These are phyloP conservation scores for Oithona nana DNA, from an alignment of 2,888 invertebrate genomes.

Conservation along the genomic window DNA sequence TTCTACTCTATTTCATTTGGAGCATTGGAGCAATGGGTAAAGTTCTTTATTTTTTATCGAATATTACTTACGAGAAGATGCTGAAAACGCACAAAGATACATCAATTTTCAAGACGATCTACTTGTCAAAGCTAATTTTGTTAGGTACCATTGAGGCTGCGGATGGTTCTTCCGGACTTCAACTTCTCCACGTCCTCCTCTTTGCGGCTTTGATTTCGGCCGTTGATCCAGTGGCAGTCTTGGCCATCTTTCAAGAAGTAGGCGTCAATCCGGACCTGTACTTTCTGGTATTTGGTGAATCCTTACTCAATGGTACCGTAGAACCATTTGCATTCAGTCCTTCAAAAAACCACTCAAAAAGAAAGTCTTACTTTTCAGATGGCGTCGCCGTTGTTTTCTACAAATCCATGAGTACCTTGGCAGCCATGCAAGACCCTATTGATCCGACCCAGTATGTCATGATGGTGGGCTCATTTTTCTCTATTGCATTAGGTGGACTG, in stretches of 20 bases:
- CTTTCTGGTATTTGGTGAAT: slow-evolving; percentile 39
- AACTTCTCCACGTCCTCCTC: slow-evolving; percentile 27
- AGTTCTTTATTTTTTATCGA: background rate
- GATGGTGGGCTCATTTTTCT: slow-evolving; percentile 31
- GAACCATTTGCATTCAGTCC: background rate
- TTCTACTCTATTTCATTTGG: background rate
- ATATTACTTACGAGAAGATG: background rate
- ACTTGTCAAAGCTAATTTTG: background rate
- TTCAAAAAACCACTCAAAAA: too few relatives aligned
- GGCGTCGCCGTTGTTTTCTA: slow-evolving; percentile 38
- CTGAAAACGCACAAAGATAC: too few relatives aligned
- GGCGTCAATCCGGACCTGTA: slow-evolving; percentile 38
- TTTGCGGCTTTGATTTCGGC: slow-evolving; percentile 37
- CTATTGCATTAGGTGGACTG: slow-evolving; percentile 33
- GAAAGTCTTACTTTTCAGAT: too few relatives aligned
- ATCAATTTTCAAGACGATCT: too few relatives aligned
- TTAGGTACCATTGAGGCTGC: too few relatives aligned
- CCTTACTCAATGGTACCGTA: slow-evolving; percentile 31
- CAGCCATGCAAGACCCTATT: slow-evolving; percentile 22
- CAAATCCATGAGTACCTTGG: slow-evolving; percentile 33
- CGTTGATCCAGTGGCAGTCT: slow-evolving; percentile 38
- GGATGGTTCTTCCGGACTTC: slow-evolving; percentile 11
- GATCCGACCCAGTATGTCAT: background rate
- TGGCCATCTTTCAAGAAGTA: slow-evolving; percentile 36
- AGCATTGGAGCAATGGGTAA: background rate